Evolutionary conservation across 2,113 vertebrate genomes (phyloP).

Genomic region (Leucopsar rothschildi): DNA sequence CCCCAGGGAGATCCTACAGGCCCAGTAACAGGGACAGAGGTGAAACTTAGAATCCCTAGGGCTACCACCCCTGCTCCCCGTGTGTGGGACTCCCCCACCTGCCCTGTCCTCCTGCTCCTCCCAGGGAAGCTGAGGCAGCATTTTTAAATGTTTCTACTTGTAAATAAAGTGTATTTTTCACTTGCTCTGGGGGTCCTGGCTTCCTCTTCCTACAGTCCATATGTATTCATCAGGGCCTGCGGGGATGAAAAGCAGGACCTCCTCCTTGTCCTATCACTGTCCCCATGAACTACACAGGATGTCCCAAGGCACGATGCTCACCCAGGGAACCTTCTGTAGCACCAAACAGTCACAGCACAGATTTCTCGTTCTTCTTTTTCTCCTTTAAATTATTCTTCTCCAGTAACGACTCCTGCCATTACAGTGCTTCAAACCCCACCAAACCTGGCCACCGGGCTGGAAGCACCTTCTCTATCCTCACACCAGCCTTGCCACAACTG

Average conservation of each 20-base stretch:
- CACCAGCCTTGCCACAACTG: background rate
- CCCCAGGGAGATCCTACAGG: background rate
- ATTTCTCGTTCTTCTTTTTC: too few species aligned
- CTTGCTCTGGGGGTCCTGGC: background rate
- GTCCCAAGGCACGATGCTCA: too few species aligned
- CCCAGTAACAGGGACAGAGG: background rate
- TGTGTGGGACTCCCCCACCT: background rate
- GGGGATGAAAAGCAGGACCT: background rate
- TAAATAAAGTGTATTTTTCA: constrained; percentile 70
- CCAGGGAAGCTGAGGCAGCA: background rate
- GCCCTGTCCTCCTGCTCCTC: background rate
- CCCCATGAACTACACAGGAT: background rate
- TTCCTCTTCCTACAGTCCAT: background rate
- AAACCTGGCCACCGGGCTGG: accelerated
- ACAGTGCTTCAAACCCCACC: background rate
- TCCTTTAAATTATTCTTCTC: background rate
- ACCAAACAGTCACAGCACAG: background rate
- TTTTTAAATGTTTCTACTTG: constrained; percentile 59
- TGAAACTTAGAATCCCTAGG: background rate
- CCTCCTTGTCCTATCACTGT: background rate
- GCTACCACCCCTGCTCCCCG: too few species aligned
- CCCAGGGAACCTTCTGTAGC: background rate
- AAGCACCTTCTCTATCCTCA: too few species aligned
- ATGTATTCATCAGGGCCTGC: background rate
- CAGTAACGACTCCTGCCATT: background rate